Evolutionary conservation across 1,140 invertebrate genomes (phyloP).

Genomic region (Diorhabda elongata): DNA sequence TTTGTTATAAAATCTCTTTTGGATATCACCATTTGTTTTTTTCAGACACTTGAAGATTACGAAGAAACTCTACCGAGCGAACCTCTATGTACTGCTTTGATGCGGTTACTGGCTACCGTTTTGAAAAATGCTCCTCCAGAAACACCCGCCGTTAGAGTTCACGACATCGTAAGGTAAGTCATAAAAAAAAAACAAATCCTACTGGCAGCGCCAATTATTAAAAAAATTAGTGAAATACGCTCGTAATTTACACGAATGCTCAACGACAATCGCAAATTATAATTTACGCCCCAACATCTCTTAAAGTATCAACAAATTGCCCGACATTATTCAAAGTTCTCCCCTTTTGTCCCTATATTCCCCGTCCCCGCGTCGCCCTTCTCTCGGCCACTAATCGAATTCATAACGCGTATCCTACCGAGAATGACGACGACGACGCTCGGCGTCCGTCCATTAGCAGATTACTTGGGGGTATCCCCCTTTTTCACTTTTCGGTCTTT

Average conservation of each 20-base stretch:
- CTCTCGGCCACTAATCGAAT: constrained; percentile 10
- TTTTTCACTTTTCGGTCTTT: constrained; percentile 25
- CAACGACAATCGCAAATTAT: not conserved
- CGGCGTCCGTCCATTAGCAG: constrained; percentile 11
- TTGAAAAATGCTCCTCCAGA: constrained; percentile 41
- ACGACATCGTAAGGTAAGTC: constrained; percentile 51
- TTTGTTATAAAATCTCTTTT: too few species aligned
- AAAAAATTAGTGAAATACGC: too few species aligned
- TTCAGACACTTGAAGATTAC: constrained; percentile 33
- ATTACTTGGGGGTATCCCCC: constrained; percentile 7
- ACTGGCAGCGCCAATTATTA: not conserved
- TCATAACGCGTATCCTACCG: constrained; percentile 2
- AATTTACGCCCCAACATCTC: not conserved
- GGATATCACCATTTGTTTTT: constrained; percentile 3
- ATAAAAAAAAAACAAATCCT: not conserved
- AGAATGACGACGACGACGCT: not conserved
- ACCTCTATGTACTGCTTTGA: constrained; percentile 45
- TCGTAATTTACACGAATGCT: not conserved
- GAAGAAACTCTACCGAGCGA: constrained; percentile 44
- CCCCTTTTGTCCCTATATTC: not conserved
- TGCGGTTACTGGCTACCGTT: constrained; percentile 45
- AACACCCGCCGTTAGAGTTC: constrained; percentile 39
- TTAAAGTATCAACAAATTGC: constrained; percentile 1
- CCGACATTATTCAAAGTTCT: constrained; percentile 2
- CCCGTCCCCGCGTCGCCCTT: not conserved